Base-by-base conservation (phyloP, 2,888 invertebrate species). In the Hartigia nigra region DNA sequence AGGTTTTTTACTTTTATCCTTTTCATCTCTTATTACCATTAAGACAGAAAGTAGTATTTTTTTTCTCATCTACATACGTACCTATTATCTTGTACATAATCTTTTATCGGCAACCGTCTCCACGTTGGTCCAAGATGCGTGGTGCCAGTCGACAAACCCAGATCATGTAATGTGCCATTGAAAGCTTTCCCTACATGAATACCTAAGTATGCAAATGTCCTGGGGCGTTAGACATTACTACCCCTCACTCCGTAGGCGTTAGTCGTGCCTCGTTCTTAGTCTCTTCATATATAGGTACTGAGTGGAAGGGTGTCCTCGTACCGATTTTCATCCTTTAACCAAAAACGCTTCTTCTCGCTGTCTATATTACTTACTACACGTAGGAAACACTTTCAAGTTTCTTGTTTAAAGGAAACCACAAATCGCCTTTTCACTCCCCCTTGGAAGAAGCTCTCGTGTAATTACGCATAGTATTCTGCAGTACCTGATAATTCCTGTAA, bases 171-270 rank as follows among this genome's bases (percentile, higher is more conserved):
- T 84, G 82, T 81, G 35, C 78, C 78, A 78, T 77, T 82, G 84
- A 86, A 87, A 86, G 87, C 87, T 86, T 86, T 84, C 82, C 81
- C 83, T 84, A 84, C 88, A 88, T 87, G 87, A 88, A 89, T 87
- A 89, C 85, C 86, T 85, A 87, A 89, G 84, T 89, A 89, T 89
- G 89, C 87, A 89, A 89, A 89, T 89, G 82, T 81, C 79, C 79
- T 77, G 80, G 78, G 81, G 83, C 85, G 85, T 86, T 86, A 87
- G 86, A 85, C 86, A 81, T 86, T 85, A 35, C 75, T 78, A 35
- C 72, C 55, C 72, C 12, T 39, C 72, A 32, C 70, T 70, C 39
- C 39, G 69, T 70, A 36, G 75, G 75, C 75, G 72, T 72, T 72
- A 72, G 32, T 32, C 72, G 72, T 14, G 72, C 31, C 12, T 74